phyloP scores from a whole-genome alignment of 2,797 vertebrate species.

The Molossus molossus region DNA sequence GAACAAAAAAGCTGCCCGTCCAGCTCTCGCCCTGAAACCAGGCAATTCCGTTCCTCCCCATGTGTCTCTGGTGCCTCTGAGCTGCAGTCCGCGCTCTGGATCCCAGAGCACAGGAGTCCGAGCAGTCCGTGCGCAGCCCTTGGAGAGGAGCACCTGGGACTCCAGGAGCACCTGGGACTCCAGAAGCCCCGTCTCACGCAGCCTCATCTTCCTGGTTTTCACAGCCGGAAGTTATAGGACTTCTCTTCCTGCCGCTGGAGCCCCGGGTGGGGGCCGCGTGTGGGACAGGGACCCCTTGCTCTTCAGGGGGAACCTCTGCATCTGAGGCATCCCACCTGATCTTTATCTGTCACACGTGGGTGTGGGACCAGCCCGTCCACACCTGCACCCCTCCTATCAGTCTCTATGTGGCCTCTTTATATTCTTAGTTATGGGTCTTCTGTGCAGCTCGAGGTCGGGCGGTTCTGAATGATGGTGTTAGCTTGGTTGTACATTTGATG shows the following conservation, averaged over 20 bases:
- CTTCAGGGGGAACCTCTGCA: background rate
- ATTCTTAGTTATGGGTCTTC: background rate
- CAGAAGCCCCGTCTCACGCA: background rate
- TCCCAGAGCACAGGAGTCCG: background rate
- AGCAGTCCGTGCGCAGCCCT: background rate
- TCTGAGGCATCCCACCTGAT: background rate
- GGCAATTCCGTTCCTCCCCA: background rate
- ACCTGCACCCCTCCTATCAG: background rate
- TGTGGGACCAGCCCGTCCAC: background rate
- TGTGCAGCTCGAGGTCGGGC: background rate
- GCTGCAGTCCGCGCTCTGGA: background rate
- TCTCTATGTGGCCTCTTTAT: background rate
- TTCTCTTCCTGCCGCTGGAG: background rate
- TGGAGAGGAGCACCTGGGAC: background rate
- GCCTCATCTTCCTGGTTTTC: background rate
- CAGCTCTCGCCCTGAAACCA: background rate
- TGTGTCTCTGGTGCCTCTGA: background rate
- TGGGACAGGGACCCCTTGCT: background rate
- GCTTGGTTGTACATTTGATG: background rate
- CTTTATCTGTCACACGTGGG: background rate
- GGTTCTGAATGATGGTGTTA: background rate
- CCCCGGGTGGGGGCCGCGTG: background rate
- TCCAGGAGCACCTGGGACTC: no score
- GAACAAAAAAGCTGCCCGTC: background rate
- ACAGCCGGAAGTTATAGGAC: background rate